Base-by-base conservation (phyloP, 2,888 invertebrate species). In the Taphrorychus bicolor region DNA sequence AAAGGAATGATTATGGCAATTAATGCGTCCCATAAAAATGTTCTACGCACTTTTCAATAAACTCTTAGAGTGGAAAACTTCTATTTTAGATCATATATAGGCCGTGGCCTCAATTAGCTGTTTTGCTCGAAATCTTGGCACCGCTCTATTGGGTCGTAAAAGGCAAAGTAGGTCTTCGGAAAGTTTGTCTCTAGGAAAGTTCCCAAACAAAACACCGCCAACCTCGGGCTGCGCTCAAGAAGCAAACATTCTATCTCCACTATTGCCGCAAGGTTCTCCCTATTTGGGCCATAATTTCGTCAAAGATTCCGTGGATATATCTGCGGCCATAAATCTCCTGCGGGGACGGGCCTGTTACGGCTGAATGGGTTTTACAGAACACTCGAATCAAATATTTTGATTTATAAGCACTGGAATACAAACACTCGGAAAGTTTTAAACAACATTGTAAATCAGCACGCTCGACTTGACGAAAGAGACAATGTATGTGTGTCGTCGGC, bases 381-480 rank as follows among this genome's bases (percentile, higher is more conserved):
- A 40, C 32, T 56, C n/a, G 56, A 32, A 56, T 56, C 56, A 40
- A 56, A 24, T 56, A 40, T 56, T 56, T 56, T 56, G 56, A 56
- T 56, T 56, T 56, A 56, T 56, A 41, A 9, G 56, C 40, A 56
- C 7, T 16, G 9, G 19, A 41, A 56, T 17, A 56, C 56, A 56
- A 56, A 56, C 56, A 56, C 40, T 56, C 40, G 41, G 56, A 56
- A 56, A 56, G 56, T 56, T 56, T 56, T 56, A 56, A 56, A 41
- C 24, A 22, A 21, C 19, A 23, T 56, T 40, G 56, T 56, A 56
- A 56, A 56, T 56, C 56, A 56, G 40, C 23, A 22, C 24, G 53
- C 53, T 53, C 53, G 14, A 56, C 40, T 56, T 51, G 51, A 51
- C 40, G 56, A 56, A 56, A 40, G 56, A 56, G 32, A 45, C 45